A percentile compares a stretch with the other conserved stretches of the same genome.
These are phyloP conservation scores for Electrona antarctica DNA, from an alignment of 2,113 vertebrate species.

Conservation along the genomic window DNA sequence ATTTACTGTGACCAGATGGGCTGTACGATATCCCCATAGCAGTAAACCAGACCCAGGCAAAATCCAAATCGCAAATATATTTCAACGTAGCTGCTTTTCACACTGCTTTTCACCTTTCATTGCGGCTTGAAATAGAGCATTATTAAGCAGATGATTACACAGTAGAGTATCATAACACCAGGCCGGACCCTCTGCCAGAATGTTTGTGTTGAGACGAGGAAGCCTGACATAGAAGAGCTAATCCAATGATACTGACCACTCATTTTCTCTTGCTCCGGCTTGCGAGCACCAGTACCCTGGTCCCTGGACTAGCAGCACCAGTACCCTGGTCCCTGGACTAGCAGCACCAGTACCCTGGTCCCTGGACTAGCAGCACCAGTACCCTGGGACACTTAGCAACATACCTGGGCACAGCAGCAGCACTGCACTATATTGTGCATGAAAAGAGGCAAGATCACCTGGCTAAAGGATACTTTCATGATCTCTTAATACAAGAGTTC, in stretches of 20 bases:
- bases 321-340: too few species aligned
- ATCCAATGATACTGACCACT: neutral
- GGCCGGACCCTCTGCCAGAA: neutral
- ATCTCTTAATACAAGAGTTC: neutral
- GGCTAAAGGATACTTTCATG: neutral
- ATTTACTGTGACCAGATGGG: too few species aligned
- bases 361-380: too few species aligned
- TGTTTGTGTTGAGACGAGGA: neutral
- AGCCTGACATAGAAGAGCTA: neutral
- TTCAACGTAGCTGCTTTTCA: too few species aligned
- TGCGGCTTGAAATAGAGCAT: neutral
- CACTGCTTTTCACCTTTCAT: neutral
- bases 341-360: too few species aligned
- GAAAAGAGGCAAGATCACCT: neutral
- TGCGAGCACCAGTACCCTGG: neutral
- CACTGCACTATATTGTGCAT: constrained; percentile 2
- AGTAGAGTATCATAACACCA: neutral
- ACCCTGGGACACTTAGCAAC: too few species aligned
- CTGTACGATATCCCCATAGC: neutral
- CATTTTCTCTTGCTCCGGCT: neutral
- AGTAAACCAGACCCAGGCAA: neutral
- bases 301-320: too few species aligned
- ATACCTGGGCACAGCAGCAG: neutral
- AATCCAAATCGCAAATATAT: neutral
- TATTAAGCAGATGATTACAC: neutral